Percentiles rank a stretch among this genome's conserved stretches.
Evolutionary conservation across 2,113 vertebrate species (phyloP).

Genomic region (Percopsis transmontana): DNA sequence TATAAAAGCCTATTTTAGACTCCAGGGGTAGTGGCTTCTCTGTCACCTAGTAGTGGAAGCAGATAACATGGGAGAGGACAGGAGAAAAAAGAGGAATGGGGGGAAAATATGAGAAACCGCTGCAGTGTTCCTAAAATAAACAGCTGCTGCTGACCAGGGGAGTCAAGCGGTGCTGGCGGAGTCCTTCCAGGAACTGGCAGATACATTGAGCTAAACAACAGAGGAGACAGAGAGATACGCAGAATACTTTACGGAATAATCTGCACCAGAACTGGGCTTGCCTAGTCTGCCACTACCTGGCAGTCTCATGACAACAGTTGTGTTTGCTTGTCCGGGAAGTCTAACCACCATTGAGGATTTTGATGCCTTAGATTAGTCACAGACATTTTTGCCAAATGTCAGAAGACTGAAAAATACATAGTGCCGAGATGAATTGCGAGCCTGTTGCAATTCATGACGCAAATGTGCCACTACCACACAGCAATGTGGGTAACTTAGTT

Average conservation of each 20-base stretch:
- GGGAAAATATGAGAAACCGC: slow-evolving; percentile 1
- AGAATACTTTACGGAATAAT: slow-evolving; percentile 33
- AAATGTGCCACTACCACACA: no score
- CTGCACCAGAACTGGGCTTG: slow-evolving; percentile 12
- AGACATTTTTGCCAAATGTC: no score
- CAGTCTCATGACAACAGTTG: background rate
- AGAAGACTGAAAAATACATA: no score
- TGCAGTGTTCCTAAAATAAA: slow-evolving; percentile 54
- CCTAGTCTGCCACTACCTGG: background rate
- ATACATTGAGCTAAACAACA: slow-evolving; percentile 60
- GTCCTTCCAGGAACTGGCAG: slow-evolving; percentile 62
- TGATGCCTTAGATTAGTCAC: no score
- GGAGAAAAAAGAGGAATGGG: slow-evolving; percentile 12
- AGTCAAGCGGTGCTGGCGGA: slow-evolving; percentile 53
- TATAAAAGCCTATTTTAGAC: slow-evolving; percentile 16
- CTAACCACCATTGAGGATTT: no score
- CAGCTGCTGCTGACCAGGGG: slow-evolving; percentile 36
- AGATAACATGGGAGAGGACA: background rate
- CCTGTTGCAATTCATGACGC: no score
- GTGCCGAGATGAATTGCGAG: no score
- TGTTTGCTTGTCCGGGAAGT: background rate
- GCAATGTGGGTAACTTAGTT: background rate
- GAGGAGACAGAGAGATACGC: slow-evolving; percentile 45
- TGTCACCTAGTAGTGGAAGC: slow-evolving; percentile 2
- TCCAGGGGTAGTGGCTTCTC: slow-evolving; percentile 2